Conservation (phyloP, 2,113 vertebrate genomes). For the Irena cyanogastra region DNA sequence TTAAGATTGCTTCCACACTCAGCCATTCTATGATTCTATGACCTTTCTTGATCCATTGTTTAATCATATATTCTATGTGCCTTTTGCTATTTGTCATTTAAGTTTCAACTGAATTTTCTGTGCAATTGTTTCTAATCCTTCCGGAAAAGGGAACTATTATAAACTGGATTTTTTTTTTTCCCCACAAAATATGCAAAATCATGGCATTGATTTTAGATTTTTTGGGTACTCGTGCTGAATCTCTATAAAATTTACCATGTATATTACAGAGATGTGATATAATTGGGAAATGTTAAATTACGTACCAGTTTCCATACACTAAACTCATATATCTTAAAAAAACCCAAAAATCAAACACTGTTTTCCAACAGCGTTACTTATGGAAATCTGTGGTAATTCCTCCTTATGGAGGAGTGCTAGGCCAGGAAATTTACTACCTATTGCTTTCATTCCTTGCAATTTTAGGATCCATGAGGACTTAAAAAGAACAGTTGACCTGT, state of each 20-base stretch:
- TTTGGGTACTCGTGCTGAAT: not conserved
- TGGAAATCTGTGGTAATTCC: not conserved
- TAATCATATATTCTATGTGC: not conserved
- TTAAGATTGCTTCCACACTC: not conserved
- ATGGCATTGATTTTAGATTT: not conserved
- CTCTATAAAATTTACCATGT: not conserved
- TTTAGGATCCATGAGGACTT: slow-evolving; percentile 90
- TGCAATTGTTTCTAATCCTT: too few species aligned
- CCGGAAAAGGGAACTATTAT: not conserved
- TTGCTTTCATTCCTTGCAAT: slow-evolving; percentile 22
- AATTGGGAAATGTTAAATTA: not conserved
- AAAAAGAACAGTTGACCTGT: slow-evolving; percentile 88
- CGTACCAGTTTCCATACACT: not conserved
- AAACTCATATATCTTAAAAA: not conserved
- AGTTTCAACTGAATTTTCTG: not conserved
- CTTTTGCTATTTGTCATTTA: not conserved
- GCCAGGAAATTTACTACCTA: not conserved
- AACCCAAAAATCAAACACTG: not conserved
- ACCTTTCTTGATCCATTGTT: not conserved
- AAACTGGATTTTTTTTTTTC: rapidly evolving
- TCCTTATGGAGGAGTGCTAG: not conserved
- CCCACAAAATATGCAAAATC: not conserved
- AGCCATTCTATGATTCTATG: not conserved
- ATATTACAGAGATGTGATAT: not conserved
- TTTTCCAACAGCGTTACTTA: not conserved